Evolutionary conservation across 2,888 invertebrate species (phyloP), one percentile per base, ranked within the genome.

Genomic region (Tenthredo distinguenda): DNA sequence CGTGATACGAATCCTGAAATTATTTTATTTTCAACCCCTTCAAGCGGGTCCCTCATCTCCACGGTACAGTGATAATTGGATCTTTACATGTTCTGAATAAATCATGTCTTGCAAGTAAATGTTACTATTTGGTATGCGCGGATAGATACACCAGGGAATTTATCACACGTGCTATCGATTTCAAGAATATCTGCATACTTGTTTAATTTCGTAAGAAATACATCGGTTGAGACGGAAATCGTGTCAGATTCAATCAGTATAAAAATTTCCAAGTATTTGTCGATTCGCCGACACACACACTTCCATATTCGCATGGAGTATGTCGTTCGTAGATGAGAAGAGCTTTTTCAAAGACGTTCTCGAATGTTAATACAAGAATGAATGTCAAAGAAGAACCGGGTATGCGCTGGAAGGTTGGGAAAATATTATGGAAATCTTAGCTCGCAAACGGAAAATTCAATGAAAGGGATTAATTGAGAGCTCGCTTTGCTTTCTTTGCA

Each of bases 11-110:
- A 91, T 91, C 88, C 88, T 86, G 86, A 89, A 91, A 90, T 90
- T 90, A 90, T 91, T 91, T 91, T 90, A 90, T 91, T 91, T 90
- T 88, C 90, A 91, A 91, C 90, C 91, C 90, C 90, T 91, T 88
- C 91, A 86, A 88, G 81, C 87, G 84, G 50, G 26, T 62, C 81
- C 62, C 81, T 40, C 72, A 21, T 74, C 40, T 74, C 74, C 74
- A 74, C 58, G 76, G 85, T 77, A 84, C 84, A 85, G 87, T 87
- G 89, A 90, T 89, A 89, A 90, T 89, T 90, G 87, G 87, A 90
- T 89, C 90, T 90, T 89, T 88, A 86, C 88, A 87, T 87, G 87
- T 87, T 86, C 87, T 87, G 89, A 90, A 90, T 91, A 90, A 90
- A 89, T 88, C 89, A 89, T 88, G 88, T 89, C 87, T 18, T 31